A percentile compares a stretch with the other conserved stretches of the same genome.
Evolutionary conservation across 2,888 invertebrate genomes (phyloP).

Genomic region (Acanthosoma haemorrhoidale): DNA sequence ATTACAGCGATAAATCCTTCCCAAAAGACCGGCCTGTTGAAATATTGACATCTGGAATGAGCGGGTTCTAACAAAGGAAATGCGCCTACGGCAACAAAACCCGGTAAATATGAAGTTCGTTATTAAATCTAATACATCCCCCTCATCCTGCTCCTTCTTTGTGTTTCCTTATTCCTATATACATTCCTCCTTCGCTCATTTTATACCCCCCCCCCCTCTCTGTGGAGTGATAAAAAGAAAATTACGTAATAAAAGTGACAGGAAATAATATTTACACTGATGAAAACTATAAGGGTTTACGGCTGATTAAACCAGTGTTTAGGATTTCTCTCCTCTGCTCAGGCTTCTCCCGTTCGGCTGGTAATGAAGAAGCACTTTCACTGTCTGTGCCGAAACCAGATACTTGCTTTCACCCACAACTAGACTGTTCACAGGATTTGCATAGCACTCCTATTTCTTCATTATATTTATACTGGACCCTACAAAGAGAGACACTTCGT

Average conservation of each 20-base stretch:
- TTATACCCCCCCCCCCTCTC: background rate
- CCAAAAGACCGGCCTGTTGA: background rate
- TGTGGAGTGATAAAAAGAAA: background rate
- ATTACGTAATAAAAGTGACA: background rate
- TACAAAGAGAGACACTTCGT: too few relatives aligned
- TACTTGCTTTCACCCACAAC: background rate
- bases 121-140: conserved; percentile 13
- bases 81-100: background rate
- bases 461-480: too few relatives aligned
- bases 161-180: background rate
- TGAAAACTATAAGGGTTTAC: background rate
- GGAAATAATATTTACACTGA: background rate
- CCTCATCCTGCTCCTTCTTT: background rate
- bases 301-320: background rate
- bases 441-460: too few relatives aligned
- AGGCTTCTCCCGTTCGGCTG: too few relatives aligned
- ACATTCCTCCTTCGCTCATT: background rate
- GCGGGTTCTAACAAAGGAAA: background rate
- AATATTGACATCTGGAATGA: conserved; percentile 7
- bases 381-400: background rate
- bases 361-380: too few relatives aligned
- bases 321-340: background rate
- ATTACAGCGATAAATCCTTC: too few relatives aligned
- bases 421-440: background rate
- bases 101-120: conserved; percentile 4